Evolutionary conservation across 2,888 invertebrate genomes (phyloP).

Genomic region (Achlya flavicornis): DNA sequence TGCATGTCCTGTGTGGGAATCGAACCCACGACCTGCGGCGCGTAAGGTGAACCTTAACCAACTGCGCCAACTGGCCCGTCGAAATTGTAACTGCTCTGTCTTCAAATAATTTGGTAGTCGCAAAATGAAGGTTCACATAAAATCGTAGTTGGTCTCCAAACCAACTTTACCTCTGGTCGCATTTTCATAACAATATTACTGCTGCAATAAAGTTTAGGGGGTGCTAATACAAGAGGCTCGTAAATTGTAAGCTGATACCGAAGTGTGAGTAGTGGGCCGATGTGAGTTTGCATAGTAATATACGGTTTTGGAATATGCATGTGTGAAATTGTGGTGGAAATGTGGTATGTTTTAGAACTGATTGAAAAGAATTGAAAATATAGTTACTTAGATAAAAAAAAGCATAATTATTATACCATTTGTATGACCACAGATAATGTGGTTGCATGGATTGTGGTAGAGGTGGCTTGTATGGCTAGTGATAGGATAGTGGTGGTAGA

Average conservation of each 20-base stretch:
- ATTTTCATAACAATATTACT: constrained; percentile 60
- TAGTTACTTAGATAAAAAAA: too few relatives aligned
- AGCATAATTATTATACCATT: too few relatives aligned
- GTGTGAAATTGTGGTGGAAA: neutral
- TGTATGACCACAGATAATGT: too few relatives aligned
- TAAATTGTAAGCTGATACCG: constrained; percentile 50
- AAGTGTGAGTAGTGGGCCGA: constrained; percentile 23
- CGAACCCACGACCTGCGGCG: too few relatives aligned
- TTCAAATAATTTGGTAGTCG: neutral
- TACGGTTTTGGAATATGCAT: neutral
- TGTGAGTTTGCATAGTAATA: neutral
- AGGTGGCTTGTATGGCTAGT: too few relatives aligned
- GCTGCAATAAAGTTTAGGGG: constrained; percentile 55
- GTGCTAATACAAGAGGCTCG: constrained; percentile 50
- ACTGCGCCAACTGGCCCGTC: too few relatives aligned
- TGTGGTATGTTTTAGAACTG: neutral
- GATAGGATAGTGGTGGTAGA: too few relatives aligned
- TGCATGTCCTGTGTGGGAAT: too few relatives aligned
- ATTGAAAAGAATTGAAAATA: too few relatives aligned
- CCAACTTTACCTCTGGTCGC: constrained; percentile 24
- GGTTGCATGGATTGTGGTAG: too few relatives aligned
- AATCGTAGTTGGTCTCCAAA: constrained; percentile 6
- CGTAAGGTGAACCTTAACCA: too few relatives aligned
- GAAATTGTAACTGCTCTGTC: constrained; percentile 9
- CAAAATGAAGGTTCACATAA: constrained; percentile 11